Percentiles rank a stretch among this genome's conserved stretches.
Conservation (phyloP, 2,113 vertebrate genomes). For the Carassius auratus region DNA sequence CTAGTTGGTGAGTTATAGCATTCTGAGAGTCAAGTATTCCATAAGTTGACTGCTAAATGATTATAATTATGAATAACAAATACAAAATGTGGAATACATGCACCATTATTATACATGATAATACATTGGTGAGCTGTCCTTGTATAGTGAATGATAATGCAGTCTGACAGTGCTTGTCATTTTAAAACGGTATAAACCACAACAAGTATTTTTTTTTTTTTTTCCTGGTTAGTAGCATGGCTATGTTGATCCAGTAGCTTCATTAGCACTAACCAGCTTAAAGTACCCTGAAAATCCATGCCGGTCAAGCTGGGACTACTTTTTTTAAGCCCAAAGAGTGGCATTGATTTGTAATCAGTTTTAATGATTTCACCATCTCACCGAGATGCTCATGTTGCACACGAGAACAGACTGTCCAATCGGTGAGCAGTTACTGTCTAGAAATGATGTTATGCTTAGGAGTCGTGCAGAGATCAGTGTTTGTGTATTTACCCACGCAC, state of each 20-base stretch:
- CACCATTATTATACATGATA: background rate
- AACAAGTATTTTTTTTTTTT: no score
- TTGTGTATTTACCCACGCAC: background rate
- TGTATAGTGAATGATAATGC: background rate
- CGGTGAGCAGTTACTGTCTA: slow-evolving; percentile 32
- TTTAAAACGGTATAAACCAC: no score
- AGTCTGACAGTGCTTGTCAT: background rate
- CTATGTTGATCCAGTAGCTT: background rate
- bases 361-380: slow-evolving; percentile 18
- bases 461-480: background rate
- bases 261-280: background rate
- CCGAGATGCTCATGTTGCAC: background rate
- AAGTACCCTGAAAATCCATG: background rate
- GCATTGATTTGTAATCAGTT: background rate
- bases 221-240: no score
- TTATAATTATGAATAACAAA: background rate
- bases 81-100: background rate
- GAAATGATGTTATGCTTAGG: slow-evolving; percentile 19
- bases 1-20: background rate
- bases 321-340: background rate
- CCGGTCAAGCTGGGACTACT: background rate
- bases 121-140: background rate
- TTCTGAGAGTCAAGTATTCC: no score
- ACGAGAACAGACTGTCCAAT: slow-evolving; percentile 12
- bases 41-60: background rate